Evolutionary conservation across 2,888 invertebrate species (phyloP), one percentile per base, ranked within the genome.

Genomic region (Drosophila percnosoma): DNA sequence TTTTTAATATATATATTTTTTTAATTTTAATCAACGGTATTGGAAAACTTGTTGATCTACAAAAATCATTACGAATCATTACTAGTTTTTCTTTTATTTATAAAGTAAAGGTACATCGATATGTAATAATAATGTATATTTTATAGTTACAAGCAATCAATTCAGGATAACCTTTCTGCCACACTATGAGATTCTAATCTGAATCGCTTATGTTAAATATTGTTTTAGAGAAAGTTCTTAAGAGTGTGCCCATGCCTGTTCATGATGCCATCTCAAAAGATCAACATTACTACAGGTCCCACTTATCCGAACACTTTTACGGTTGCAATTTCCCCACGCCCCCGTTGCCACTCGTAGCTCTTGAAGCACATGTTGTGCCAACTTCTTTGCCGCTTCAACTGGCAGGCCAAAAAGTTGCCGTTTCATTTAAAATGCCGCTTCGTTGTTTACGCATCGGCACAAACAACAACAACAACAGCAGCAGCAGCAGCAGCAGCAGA

Each of bases 391-490:
- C 64, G 82, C 87, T 74, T 81, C 87, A 71, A 54, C 74, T 67
- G 74, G 59, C 73, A 78, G 53, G 69, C 65, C 64, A 69, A 87
- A 84, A 77, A 87, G 83, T 81, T 86, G 87, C 87, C 87, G 87
- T 87, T 87, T 86, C 87, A 89, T 85, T 85, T 79, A 83, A 83
- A 72, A 73, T 79, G 85, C 75, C 75, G 89, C 87, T 75, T 53
- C 84, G 82, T 78, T 89, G 87, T 86, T 83, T 86, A 89, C 84
- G 89, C 85, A 86, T 87, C 84, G 69, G 72, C 71, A 84, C 69
- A 80, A 80, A 70, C 71, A 78, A 70, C 55, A 86, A 58, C 63
- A 84, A 48, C 64, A 68, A 55, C 67, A 69, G 31, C 61, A 53
- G 31, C 36, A 36, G 2, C 36, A 51, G 13, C 36, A 63, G 55